Evolutionary conservation across 2,113 vertebrate species (phyloP).

Genomic region (Ploceus nigricollis): DNA sequence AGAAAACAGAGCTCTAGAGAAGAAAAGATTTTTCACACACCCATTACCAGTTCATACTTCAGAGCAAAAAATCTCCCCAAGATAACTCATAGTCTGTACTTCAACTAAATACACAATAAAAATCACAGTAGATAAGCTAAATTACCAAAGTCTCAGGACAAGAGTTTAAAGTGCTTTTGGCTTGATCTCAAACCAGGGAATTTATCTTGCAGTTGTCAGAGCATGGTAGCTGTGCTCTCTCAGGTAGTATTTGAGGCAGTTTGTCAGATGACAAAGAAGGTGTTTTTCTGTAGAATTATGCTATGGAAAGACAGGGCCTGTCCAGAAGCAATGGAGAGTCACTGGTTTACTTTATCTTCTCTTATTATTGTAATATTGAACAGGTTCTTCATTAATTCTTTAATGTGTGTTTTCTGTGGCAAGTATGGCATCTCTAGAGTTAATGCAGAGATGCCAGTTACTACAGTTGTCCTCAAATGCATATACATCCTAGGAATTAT

Average conservation of each 20-base stretch:
- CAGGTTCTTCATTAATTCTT: neutral
- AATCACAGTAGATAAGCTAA: neutral
- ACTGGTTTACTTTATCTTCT: neutral
- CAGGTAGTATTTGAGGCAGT: rapidly evolving
- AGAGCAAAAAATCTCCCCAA: neutral
- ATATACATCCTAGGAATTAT: neutral
- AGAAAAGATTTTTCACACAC: neutral
- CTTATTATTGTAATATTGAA: neutral
- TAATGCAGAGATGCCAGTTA: neutral
- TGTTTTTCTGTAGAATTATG: neutral
- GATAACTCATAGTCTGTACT: neutral
- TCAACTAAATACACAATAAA: neutral
- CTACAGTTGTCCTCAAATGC: neutral
- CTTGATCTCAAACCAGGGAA: neutral
- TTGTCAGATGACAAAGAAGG: neutral
- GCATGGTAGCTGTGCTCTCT: neutral
- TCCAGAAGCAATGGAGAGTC: neutral
- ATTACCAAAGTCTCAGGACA: neutral
- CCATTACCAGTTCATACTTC: neutral
- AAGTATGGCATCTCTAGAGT: neutral
- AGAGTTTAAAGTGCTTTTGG: neutral
- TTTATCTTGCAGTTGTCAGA: neutral
- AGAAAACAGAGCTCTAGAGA: neutral
- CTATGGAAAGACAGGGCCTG: neutral
- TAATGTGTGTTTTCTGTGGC: neutral